Conservation (phyloP, 2,797 vertebrate genomes). For the Oreochromis mossambicus region DNA sequence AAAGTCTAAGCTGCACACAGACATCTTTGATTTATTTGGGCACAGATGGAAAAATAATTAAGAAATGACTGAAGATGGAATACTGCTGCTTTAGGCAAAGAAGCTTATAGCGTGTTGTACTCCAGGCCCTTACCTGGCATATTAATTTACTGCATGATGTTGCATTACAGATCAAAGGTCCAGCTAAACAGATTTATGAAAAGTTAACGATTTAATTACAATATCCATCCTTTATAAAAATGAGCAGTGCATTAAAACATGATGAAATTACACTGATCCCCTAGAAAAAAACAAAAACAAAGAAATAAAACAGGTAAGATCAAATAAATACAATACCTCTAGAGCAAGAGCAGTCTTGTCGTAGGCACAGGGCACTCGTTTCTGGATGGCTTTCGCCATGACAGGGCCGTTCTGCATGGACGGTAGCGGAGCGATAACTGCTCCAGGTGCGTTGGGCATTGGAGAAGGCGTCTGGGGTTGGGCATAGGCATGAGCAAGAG, state of each 20-base stretch:
- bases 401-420: constrained; percentile 95
- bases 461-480: constrained; percentile 93
- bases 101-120: not conserved
- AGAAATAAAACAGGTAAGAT: not conserved
- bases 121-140: not conserved
- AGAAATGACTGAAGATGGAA: not conserved
- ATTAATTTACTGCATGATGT: not conserved
- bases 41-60: not conserved
- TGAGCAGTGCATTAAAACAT: not conserved
- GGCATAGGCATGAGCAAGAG: constrained; percentile 87
- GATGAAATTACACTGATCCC: not conserved
- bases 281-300: not conserved
- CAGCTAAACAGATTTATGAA: not conserved
- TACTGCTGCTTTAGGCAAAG: not conserved
- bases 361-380: constrained; percentile 96
- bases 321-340: constrained; percentile 79
- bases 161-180: not conserved
- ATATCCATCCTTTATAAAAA: not conserved
- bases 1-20: not conserved
- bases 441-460: constrained; percentile 83
- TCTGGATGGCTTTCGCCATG: constrained; percentile 96
- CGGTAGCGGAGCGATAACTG: constrained; percentile 85
- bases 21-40: not conserved
- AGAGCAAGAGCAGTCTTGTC: constrained; percentile 97
- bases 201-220: not conserved